Base-by-base conservation (phyloP, 2,113 vertebrate species). In the Amazona guildingii region DNA sequence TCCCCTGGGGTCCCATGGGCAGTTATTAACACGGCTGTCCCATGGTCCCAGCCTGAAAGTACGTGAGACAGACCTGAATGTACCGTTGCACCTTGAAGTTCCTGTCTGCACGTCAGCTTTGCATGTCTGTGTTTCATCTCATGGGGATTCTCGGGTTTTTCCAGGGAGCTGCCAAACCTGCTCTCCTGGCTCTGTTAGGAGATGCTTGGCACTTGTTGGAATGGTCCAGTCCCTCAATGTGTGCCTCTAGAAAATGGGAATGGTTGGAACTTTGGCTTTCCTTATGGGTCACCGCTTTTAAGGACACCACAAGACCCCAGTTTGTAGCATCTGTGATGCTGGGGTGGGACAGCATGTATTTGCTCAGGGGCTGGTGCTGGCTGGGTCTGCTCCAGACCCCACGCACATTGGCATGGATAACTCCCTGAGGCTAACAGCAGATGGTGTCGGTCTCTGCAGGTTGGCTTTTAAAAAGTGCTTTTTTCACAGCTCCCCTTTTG, bases 351-450 rank as follows among this genome's bases (percentile, higher is more conserved):
- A 33, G 29, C 0, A 2, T 8, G 70, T 49, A 33, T 29, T 11
- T 41, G 63, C 48, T 25, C 21, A 2, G 3, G 48, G 41, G 49
- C 69, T 87, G 68, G 3, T 24, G 23, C 76, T 83, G 39, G 23
- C 37, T 68, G 68, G n/a, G 29, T 28, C 44, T 70, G 61, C 66
- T 82, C 70, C 78, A 90, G 59, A 39, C 13, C 25, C 64, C 6
- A 0, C 0, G 10, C 2, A 1, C 17, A 1, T 46, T 2, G 9
- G 49, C 84, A 73, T 1, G 4, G 52, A 33, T 6, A 5, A 62
- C 29, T 41, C 62, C 43, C 43, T 7, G 43, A 28, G 33, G 25
- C 61, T 4, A 7, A 7, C 28, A 82, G 62, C 1, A 25, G 27
- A 44, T 23, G 57, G 18, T 28, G 67, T 37, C 80, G 29, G 2